Conservation (phyloP, 2,888 invertebrate genomes). For the Odontocerum albicorne region DNA sequence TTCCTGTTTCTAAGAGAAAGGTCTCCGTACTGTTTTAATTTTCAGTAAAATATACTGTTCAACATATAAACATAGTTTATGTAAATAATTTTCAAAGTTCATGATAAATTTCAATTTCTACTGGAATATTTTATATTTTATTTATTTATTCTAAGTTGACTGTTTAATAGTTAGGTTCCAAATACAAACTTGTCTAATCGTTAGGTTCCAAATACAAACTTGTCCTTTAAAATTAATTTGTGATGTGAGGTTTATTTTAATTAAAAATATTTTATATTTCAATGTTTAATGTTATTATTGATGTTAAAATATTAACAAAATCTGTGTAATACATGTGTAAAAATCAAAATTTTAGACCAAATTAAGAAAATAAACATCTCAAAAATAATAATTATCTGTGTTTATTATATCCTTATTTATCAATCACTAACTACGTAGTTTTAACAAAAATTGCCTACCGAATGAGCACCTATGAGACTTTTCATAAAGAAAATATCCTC, state of each 20-base stretch:
- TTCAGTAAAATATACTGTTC: no score
- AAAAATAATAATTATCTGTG: constrained; percentile 17
- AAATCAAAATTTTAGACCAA: constrained; percentile 36
- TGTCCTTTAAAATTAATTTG: not conserved
- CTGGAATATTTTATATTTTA: no score
- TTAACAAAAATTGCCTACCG: no score
- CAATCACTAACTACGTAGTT: no score
- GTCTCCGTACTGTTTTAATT: no score
- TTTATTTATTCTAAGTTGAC: constrained; percentile 16
- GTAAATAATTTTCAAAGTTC: no score
- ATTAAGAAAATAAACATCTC: constrained; percentile 36
- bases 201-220: constrained; percentile 5
- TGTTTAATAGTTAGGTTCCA: constrained; percentile 3
- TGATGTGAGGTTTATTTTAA: constrained; percentile 3
- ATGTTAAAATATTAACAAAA: constrained; percentile 15
- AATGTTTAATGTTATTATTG: constrained; percentile 20
- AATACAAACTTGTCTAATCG: not conserved
- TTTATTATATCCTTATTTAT: constrained; percentile 4
- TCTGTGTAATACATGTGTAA: constrained; percentile 33
- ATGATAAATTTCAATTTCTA: no score
- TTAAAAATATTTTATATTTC: constrained; percentile 10
- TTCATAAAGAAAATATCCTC: no score
- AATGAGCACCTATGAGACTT: no score
- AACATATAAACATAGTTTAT: no score
- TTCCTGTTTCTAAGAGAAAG: no score